Evolutionary conservation across 2,888 invertebrate genomes (phyloP), one percentile per base, ranked within the genome.

Genomic region (Plebejus melissa): DNA sequence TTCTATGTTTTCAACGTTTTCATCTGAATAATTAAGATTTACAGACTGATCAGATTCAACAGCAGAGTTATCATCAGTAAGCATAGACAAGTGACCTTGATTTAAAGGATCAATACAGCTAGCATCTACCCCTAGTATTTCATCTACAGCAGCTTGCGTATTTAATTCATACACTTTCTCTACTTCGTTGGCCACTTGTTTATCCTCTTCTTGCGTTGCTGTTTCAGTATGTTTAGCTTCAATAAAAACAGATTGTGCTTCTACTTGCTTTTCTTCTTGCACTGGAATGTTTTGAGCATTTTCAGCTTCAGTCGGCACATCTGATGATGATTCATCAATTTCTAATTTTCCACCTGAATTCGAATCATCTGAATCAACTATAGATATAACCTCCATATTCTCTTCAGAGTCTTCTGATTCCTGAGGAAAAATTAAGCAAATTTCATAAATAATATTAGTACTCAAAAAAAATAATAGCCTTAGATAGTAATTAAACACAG

Each of bases 21-120:
- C 88, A 78, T 85, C 86, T 1, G 89, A 88, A 83, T 88, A 90
- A 78, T 88, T 86, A 0, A 92, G 83, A 76, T 82, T 82, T 1
- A 87, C 76, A 1, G 87, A 86, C 28, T 86, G 82, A 76, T 90
- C 88, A 0, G 88, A 85, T 28, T 82, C 84, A 2, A 76, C 70
- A 3, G 80, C 79, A 1, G 91, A 91, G 78, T 88, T 89, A 81
- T 93, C 93, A 79, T 93, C 93, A 50, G 93, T 92, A 57, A 93
- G 80, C 60, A 93, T 79, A 0, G 93, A 93, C 11, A 85, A 79
- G 50, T 87, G 86, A 28, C 83, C 87, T 81, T 87, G 88, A 75
- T 87, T 86, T 38, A 87, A 79, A 13, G 85, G 84, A 82, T 90
- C 87, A n/a, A 76, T 74, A 75, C 74, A 41, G 2, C 76, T 80